Evolutionary conservation across 2,888 invertebrate species (phyloP), one percentile per base, ranked within the genome.

Genomic region (Ctena decussata): DNA sequence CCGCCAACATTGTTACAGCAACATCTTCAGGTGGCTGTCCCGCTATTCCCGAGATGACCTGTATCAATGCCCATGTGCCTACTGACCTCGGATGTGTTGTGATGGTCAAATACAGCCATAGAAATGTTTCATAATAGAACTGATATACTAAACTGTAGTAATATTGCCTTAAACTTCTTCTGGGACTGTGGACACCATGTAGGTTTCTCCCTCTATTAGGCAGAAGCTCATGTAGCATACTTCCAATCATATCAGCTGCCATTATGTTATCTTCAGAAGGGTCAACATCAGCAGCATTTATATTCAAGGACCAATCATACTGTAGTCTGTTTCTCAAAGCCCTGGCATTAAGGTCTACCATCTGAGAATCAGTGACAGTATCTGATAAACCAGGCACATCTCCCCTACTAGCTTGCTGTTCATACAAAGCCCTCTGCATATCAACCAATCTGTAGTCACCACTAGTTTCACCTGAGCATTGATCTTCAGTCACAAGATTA

Each of bases 91-190:
- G 86, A 60, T 87, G 49, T 12, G 72, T 53, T 18, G 73, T 24
- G 12, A 82, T 60, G 0, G 75, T 70, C 0, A 24, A n/a, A 41
- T 79, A 80, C 24, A 89, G 74, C 86, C 89, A 89, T 49, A 72
- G 60, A 24, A 71, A 83, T 15, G 78, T 79, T 73, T 87, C 89
- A 11, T 77, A 24, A 24, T 69, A 86, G 37, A 87, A 89, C 75
- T 72, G 70, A 21, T 85, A 71, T 12, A 77, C 32, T 32, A 89
- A 60, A 24, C 77, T 46, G 24, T 81, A 75, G 49, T 84, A 84
- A 46, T 84, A 85, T n/a, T 39, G 27, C 21, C 71, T 53, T 21
- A 84, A 30, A 27, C 15, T 24, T n/a, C 41, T 39, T n/a, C 44
- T 27, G 30, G 39, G 21, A 44, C 6, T 72, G 6, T 11, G 21